These are phyloP conservation scores for Mus caroli DNA, from an alignment of 2,797 vertebrate species.

Conservation along the genomic window DNA sequence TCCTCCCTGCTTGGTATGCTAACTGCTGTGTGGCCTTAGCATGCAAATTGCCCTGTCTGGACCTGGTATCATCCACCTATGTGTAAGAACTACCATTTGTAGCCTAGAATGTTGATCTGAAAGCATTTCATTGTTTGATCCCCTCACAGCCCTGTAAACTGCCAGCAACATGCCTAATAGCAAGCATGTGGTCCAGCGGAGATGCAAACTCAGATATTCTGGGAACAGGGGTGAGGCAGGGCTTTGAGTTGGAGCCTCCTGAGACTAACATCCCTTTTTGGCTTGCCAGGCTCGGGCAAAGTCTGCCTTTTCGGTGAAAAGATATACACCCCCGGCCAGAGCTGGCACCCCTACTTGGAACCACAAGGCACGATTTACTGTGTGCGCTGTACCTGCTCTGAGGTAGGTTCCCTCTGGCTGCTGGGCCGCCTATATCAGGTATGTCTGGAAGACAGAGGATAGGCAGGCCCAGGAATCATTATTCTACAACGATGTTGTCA, in stretches of 20 bases:
- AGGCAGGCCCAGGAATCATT: background rate
- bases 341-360: slow-evolving; percentile 97
- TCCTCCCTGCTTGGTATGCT: background rate
- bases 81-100: background rate
- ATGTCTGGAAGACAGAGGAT: background rate
- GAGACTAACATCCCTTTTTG: slow-evolving; percentile 68
- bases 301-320: slow-evolving; percentile 96
- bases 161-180: background rate
- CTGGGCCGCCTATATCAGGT: background rate
- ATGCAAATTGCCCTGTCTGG: background rate
- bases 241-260: background rate
- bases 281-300: slow-evolving; percentile 89
- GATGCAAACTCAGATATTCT: background rate
- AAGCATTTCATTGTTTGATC: background rate
- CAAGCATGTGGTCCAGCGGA: background rate
- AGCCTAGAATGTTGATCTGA: background rate
- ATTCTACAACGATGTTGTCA: background rate
- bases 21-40: background rate
- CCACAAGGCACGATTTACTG: slow-evolving; percentile 96
- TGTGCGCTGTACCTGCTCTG: slow-evolving; percentile 94
- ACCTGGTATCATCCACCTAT: background rate
- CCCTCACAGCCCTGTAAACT: background rate
- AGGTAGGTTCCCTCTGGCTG: slow-evolving; percentile 89
- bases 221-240: background rate
- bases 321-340: slow-evolving; percentile 94